phyloP scores from a whole-genome alignment of 2,888 invertebrate genomes.

The Hermaeophaga mercurialis region DNA sequence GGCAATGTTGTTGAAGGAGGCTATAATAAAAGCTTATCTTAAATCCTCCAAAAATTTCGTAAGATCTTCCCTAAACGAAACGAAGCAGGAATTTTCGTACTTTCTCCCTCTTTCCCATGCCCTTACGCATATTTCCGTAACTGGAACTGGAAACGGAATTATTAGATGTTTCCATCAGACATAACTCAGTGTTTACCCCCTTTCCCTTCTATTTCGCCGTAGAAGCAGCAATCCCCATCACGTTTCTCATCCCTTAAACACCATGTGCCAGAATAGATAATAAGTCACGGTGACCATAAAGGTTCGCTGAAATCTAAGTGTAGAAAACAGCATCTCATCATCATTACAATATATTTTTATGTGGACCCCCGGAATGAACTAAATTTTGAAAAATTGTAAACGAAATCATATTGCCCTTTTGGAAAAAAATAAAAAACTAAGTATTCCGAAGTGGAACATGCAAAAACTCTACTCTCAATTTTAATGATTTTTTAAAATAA shows the following conservation, averaged over 20 bases:
- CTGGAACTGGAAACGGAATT: constrained; percentile 28
- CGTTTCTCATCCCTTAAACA: constrained; percentile 9
- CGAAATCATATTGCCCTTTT: too few relatives aligned
- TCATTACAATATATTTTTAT: too few relatives aligned
- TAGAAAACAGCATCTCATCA: too few relatives aligned
- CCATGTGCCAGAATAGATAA: constrained; percentile 2
- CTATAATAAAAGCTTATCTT: constrained; percentile 12
- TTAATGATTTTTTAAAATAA: too few relatives aligned
- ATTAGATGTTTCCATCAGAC: constrained; percentile 32
- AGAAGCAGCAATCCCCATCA: not conserved
- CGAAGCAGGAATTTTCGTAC: constrained; percentile 14
- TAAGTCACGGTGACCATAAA: too few relatives aligned
- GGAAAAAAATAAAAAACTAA: too few relatives aligned
- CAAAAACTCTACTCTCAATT: too few relatives aligned
- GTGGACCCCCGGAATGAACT: too few relatives aligned
- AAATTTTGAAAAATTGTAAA: too few relatives aligned
- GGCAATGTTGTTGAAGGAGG: not conserved
- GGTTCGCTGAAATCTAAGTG: too few relatives aligned
- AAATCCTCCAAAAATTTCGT: constrained; percentile 6
- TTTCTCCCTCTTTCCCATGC: constrained; percentile 14
- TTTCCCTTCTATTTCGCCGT: constrained; percentile 3
- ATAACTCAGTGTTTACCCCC: constrained; percentile 31
- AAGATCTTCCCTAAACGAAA: constrained; percentile 10
- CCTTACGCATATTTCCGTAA: constrained; percentile 26
- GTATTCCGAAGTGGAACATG: too few relatives aligned